Evolutionary conservation across 2,888 invertebrate species (phyloP).

Genomic region (Sclerodermus sp.): DNA sequence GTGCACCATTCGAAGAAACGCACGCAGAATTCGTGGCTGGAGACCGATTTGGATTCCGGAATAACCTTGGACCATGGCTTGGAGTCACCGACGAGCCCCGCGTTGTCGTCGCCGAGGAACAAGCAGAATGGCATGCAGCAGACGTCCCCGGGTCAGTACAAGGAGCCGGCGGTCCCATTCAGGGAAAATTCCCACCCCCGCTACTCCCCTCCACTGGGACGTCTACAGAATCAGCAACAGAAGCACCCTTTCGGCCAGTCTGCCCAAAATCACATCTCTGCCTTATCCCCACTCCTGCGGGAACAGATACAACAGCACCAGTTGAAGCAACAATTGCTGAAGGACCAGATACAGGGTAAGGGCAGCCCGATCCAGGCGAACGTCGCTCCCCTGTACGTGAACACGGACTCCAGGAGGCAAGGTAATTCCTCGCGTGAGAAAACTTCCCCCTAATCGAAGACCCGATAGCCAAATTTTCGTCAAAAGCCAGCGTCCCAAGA

Average conservation of each 20-base stretch:
- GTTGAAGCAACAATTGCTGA: slow-evolving; percentile 47
- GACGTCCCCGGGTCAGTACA: slow-evolving; percentile 27
- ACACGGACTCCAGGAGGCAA: slow-evolving; percentile 61
- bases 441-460: too few relatives aligned
- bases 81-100: slow-evolving; percentile 52
- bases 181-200: slow-evolving; percentile 38
- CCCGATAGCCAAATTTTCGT: too few relatives aligned
- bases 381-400: slow-evolving; percentile 69
- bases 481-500: too few relatives aligned
- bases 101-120: slow-evolving; percentile 34
- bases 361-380: slow-evolving; percentile 36
- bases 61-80: slow-evolving; percentile 73
- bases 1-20: slow-evolving; percentile 60
- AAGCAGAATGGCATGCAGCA: slow-evolving; percentile 35
- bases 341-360: slow-evolving; percentile 51
- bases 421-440: slow-evolving; percentile 13
- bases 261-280: slow-evolving; percentile 42
- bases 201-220: slow-evolving; percentile 40
- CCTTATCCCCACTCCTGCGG: slow-evolving; percentile 43
- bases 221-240: slow-evolving; percentile 24
- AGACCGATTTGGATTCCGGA: slow-evolving; percentile 87
- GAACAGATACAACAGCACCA: slow-evolving; percentile 53
- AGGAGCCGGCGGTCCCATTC: slow-evolving; percentile 26
- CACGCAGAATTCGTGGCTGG: slow-evolving; percentile 76
- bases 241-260: slow-evolving; percentile 15